Evolutionary conservation across 2,113 vertebrate species (phyloP), one percentile per base, ranked within the genome.

Genomic region (Thymallus thymallus): DNA sequence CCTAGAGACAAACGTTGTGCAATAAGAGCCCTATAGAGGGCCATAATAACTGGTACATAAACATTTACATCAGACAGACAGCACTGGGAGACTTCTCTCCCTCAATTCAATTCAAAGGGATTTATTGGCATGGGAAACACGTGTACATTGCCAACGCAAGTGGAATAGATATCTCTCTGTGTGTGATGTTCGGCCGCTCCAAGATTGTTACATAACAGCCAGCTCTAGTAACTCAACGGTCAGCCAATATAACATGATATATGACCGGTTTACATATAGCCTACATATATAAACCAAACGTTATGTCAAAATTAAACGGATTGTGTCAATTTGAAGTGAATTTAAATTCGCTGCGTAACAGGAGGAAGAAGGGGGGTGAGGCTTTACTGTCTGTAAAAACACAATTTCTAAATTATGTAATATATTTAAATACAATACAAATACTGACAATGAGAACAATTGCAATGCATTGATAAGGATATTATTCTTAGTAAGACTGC

Each of bases 301-400:
- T 51, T 51, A 71, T 30, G 30, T 48, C 89, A 78, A 77, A 85
- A 90, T 91, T 32, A 20, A 4, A 32, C 35, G 14, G 7, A 23
- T 22, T 22, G n/a, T 20, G 10, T 22, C 6, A 23, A 22, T 22
- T 68, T 23, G 35, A 89, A 89, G 48, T 23, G 18, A 84, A 86
- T 86, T 86, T 91, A 88, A 91, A 24, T 24, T n/a, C 23, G 88
- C 87, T 85, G n/a, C 76, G 69, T 68, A 90, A 88, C 91, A 89
- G 91, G 89, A 89, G 89, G 90, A 85, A 83, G n/a, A n/a, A n/a
- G n/a, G 88, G 92, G 90, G 92, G 93, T 88, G 93, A 90, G 92
- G 91, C 91, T 62, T 6, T 46, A 60, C n/a, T 23, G 56, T 60
- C 56, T 3, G 56, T 23, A 23, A 10, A 20, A 10, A 60, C 51